Conservation (phyloP, 2,888 invertebrate genomes). For the Mallateleia sp. region DNA sequence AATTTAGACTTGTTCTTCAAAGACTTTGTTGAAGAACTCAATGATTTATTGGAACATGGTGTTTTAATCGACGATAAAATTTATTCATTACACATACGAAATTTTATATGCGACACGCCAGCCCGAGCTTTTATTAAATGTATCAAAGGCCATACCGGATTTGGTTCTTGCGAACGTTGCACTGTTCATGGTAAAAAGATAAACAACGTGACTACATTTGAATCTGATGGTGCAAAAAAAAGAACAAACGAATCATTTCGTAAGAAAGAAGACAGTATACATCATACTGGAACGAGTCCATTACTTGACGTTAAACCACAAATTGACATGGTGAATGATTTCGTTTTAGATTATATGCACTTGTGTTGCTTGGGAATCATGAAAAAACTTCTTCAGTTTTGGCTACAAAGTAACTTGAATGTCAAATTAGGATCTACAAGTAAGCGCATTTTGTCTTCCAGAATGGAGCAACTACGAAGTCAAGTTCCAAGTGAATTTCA, state of each 20-base stretch:
- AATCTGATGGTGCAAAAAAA: background rate
- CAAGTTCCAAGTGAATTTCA: constrained; percentile 17
- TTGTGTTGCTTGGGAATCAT: background rate
- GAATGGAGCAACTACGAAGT: background rate
- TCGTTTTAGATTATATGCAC: too few species aligned
- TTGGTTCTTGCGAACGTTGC: constrained; percentile 20
- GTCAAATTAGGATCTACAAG: background rate
- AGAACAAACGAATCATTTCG: constrained; percentile 18
- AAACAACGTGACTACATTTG: constrained; percentile 3
- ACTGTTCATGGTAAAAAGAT: background rate
- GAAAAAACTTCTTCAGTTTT: constrained; percentile 47
- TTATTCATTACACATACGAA: background rate
- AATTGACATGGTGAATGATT: constrained; percentile 13
- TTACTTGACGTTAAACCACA: constrained; percentile 3
- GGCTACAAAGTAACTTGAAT: background rate
- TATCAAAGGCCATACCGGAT: constrained; percentile 16
- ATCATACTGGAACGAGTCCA: background rate
- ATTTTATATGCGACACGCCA: constrained; percentile 22
- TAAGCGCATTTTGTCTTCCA: background rate
- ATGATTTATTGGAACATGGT: constrained; percentile 3
- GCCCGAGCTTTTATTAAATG: constrained; percentile 27
- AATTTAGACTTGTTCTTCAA: background rate
- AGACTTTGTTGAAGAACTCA: constrained; percentile 4
- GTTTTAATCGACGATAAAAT: background rate
- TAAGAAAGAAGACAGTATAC: background rate